Conservation (phyloP, 2,113 vertebrate species). For the Fregata magnificens region DNA sequence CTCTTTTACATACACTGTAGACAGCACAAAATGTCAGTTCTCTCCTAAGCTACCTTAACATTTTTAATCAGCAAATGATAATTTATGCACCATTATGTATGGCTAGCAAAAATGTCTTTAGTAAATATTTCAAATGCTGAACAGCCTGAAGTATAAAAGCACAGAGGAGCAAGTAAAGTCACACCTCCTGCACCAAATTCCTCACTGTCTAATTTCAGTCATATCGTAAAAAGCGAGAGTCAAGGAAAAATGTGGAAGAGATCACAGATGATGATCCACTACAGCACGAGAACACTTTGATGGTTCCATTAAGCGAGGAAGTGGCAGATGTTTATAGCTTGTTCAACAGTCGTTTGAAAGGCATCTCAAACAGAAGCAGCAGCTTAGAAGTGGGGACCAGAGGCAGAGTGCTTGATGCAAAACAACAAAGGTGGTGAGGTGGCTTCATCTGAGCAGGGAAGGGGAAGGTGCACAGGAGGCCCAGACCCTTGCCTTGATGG, state of each 20-base stretch:
- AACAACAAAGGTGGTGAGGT: accelerated
- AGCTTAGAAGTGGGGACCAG: neutral
- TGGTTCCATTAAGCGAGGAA: neutral
- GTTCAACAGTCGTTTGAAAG: neutral
- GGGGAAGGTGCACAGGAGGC: neutral
- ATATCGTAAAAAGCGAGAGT: neutral
- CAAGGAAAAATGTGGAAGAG: neutral
- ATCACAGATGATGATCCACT: neutral
- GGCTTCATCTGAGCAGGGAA: neutral
- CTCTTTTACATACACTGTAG: conserved; percentile 35
- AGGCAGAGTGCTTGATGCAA: neutral
- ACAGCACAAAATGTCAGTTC: conserved; percentile 37
- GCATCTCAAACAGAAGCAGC: neutral
- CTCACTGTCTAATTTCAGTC: neutral
- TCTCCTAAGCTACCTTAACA: neutral
- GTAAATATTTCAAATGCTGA: neutral
- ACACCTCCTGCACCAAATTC: neutral
- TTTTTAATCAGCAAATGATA: conserved; percentile 37
- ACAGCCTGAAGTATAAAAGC: neutral
- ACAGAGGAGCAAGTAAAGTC: neutral
- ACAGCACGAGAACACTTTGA: neutral
- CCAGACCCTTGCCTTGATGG: neutral
- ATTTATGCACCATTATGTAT: neutral
- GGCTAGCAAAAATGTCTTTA: neutral
- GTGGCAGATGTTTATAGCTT: neutral